Evolutionary conservation across 1,140 invertebrate species (phyloP), one percentile per base, ranked within the genome.

Genomic region (Cotesia vestalis): DNA sequence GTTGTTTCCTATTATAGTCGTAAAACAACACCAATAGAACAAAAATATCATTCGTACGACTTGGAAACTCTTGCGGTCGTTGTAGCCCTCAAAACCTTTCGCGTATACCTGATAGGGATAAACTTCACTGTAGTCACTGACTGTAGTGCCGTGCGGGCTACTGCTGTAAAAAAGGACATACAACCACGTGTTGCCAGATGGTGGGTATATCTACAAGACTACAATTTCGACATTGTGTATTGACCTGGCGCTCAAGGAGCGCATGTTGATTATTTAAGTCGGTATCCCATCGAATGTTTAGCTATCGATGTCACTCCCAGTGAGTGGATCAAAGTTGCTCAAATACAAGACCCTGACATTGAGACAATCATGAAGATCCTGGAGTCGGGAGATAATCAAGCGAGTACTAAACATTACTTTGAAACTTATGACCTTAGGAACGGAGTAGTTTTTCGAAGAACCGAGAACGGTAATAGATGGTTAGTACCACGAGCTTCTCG

Each of bases 1-100:
- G 71, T 74, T 0, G 71, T 78, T 0, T 72, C 73, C 1, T 79
- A 85, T 71, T 85, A 76, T 55, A 83, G 80, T 71, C 46, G 76
- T n/a, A 77, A 79, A 35, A 84, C 81, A 1, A 77, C 77, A 3
- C 57, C 62, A 2, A 71, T 64, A 34, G 78, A 83, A 73, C 12
- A 71, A 11, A 73, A 76, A 61, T 83, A 86, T 77, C 82, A 85
- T 75, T 84, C 81, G 0, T 85, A 83, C 53, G 83, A 86, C 59
- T 52, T 84, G 1, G 83, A 84, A 59, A 80, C 57, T 70, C 77
- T 75, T 66, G 82, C 77, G 4, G 83, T 75, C 53, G 78, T 79
- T 74, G 74, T 6, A 72, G 79, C 79, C 0, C 46, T 86, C 0
- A 79, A 82, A 69, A 69, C 73, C 27, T 86, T 85, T 57, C 76